Percentiles rank a stretch among this genome's conserved stretches.
Conservation (phyloP, 2,888 invertebrate genomes). For the Adelphocoris suturalis region DNA sequence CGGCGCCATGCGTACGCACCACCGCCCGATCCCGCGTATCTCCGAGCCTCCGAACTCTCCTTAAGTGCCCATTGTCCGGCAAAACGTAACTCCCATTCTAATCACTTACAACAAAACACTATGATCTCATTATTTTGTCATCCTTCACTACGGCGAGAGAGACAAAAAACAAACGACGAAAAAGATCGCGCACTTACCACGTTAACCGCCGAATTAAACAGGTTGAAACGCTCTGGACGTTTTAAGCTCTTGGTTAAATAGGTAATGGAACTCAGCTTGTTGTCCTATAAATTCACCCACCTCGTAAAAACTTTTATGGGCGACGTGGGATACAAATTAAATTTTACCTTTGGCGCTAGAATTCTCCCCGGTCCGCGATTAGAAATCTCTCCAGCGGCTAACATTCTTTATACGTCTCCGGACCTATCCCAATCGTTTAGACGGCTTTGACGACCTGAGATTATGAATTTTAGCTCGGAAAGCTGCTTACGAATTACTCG, state of each 20-base stretch:
- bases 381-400: neutral
- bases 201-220: slow-evolving; percentile 17
- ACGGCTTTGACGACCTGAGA: neutral
- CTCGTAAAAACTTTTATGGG: slow-evolving; percentile 66
- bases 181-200: slow-evolving; percentile 1
- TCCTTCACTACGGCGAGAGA: neutral
- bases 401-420: neutral
- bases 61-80: slow-evolving; percentile 56
- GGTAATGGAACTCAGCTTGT: slow-evolving; percentile 62
- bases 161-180: neutral
- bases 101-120: neutral
- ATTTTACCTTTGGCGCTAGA: slow-evolving; percentile 54
- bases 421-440: slow-evolving; percentile 27
- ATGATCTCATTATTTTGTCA: slow-evolving; percentile 42
- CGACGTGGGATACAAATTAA: slow-evolving; percentile 60
- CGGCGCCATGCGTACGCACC: slow-evolving; percentile 45
- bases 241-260: slow-evolving; percentile 56
- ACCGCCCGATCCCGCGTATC: slow-evolving; percentile 10
- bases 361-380: slow-evolving; percentile 20
- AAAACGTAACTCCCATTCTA: slow-evolving; percentile 44
- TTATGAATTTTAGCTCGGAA: neutral
- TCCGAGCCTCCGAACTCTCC: neutral
- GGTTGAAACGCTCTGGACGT: slow-evolving; percentile 21
- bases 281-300: slow-evolving; percentile 67
- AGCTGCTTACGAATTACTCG: slow-evolving; percentile 27